Conservation (phyloP, 2,888 invertebrate genomes). For the Cylloceria caligata region DNA sequence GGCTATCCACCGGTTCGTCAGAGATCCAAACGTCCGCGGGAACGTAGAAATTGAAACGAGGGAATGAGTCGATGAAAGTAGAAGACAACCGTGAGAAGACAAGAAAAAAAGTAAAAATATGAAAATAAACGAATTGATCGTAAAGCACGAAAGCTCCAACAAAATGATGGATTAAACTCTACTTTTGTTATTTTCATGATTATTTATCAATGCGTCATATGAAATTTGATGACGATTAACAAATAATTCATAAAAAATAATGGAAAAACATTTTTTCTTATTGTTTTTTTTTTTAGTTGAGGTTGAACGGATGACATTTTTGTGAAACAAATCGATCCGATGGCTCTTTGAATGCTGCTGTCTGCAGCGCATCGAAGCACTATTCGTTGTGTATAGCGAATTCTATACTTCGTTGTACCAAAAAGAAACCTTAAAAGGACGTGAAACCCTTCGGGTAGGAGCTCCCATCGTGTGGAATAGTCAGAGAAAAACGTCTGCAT, state of each 20-base stretch:
- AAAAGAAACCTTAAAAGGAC: slow-evolving; percentile 48
- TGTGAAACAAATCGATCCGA: slow-evolving; percentile 1
- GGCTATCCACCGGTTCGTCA: slow-evolving; percentile 50
- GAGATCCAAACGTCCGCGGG: slow-evolving; percentile 11
- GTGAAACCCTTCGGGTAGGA: slow-evolving; percentile 22
- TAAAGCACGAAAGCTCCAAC: not conserved
- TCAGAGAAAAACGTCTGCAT: slow-evolving; percentile 20
- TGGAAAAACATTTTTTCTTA: not conserved
- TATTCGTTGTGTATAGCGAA: not conserved
- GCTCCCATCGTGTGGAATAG: slow-evolving; percentile 20
- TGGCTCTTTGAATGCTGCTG: slow-evolving; percentile 2
- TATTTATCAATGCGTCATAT: too few species aligned
- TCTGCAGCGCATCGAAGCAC: slow-evolving; percentile 4
- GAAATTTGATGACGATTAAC: not conserved
- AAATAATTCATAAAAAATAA: not conserved
- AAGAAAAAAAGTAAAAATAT: not conserved
- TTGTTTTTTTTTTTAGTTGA: slow-evolving; percentile 1
- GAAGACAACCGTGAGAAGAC: not conserved
- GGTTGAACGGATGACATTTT: slow-evolving; percentile 8
- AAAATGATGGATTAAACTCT: not conserved
- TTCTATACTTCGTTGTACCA: slow-evolving; percentile 27
- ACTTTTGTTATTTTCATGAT: too few species aligned
- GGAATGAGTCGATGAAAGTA: slow-evolving; percentile 7
- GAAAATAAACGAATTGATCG: not conserved
- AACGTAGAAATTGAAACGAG: slow-evolving; percentile 27